These are phyloP conservation scores for Xylota segnis DNA, from an alignment of 2,888 invertebrate genomes.

Conservation along the genomic window DNA sequence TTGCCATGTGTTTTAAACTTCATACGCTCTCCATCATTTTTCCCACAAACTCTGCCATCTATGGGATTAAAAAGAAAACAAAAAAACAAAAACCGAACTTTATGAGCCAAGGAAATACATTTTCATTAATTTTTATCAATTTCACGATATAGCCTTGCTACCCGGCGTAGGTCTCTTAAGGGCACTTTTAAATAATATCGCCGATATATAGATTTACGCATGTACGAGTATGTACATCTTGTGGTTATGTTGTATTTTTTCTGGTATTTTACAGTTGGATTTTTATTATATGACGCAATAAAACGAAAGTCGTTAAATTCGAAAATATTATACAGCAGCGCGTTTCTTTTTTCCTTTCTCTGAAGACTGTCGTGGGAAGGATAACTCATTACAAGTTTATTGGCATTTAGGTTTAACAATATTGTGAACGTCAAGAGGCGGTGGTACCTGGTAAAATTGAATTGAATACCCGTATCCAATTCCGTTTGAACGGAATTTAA, in stretches of 20 bases:
- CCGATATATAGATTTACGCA: slow-evolving; percentile 5
- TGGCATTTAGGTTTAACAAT: slow-evolving; percentile 21
- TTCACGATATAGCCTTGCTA: slow-evolving; percentile 27
- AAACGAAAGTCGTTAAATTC: slow-evolving; percentile 45
- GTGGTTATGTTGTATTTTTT: slow-evolving; percentile 28
- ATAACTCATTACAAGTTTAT: slow-evolving; percentile 33
- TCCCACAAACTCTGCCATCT: not conserved
- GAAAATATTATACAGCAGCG: not conserved
- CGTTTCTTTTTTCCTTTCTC: not conserved
- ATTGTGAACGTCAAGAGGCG: not conserved
- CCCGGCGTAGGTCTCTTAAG: slow-evolving; percentile 19
- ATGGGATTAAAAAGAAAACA: slow-evolving; percentile 32
- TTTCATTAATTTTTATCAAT: slow-evolving; percentile 70
- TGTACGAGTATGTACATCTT: slow-evolving; percentile 12
- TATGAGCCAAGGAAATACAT: slow-evolving; percentile 43
- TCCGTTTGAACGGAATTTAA: not conserved
- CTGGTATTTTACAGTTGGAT: slow-evolving; percentile 9
- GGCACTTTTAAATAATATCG: slow-evolving; percentile 48
- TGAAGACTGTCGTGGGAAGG: not conserved
- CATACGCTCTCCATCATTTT: not conserved
- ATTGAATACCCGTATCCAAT: slow-evolving; percentile 2
- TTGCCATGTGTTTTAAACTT: slow-evolving; percentile 24
- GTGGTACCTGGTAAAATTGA: not conserved
- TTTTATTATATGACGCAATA: slow-evolving; percentile 45
- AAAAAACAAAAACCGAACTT: slow-evolving; percentile 1